phyloP scores from a whole-genome alignment of 2,888 invertebrate genomes.

The Polyommatus icarus region DNA sequence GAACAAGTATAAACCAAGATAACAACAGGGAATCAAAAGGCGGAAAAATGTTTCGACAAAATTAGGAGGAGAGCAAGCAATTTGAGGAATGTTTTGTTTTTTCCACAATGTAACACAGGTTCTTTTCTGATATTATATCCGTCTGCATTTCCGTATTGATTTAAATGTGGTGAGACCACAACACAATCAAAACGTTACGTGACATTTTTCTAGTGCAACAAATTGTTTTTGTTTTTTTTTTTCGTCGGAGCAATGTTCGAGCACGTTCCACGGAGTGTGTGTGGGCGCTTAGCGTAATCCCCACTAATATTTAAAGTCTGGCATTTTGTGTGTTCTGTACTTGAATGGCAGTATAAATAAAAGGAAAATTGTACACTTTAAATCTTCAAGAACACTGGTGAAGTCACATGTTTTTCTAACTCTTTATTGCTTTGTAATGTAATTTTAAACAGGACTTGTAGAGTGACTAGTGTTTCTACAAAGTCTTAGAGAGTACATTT shows the following conservation, averaged over 20 bases:
- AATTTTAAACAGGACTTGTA: slow-evolving; percentile 3
- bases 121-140: slow-evolving; percentile 44
- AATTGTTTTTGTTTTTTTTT: slow-evolving; percentile 48
- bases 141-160: slow-evolving; percentile 44
- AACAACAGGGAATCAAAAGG: slow-evolving; percentile 1
- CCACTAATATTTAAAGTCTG: slow-evolving; percentile 38
- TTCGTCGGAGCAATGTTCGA: slow-evolving; percentile 41
- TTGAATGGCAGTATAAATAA: slow-evolving; percentile 33
- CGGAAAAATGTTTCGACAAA: slow-evolving; percentile 10
- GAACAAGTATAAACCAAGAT: slow-evolving; percentile 24
- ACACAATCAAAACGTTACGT: slow-evolving; percentile 49
- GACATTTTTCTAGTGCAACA: slow-evolving; percentile 52
- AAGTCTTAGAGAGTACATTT: background rate
- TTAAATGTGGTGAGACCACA: slow-evolving; percentile 39
- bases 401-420: slow-evolving; percentile 20
- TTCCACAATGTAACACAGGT: background rate
- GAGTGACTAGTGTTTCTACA: background rate
- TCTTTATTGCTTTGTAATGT: slow-evolving; percentile 10
- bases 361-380: slow-evolving; percentile 32
- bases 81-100: background rate
- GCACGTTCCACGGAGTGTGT: slow-evolving; percentile 61
- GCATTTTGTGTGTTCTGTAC: slow-evolving; percentile 34
- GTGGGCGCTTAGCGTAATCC: slow-evolving; percentile 58
- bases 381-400: slow-evolving; percentile 24
- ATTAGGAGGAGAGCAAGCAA: background rate